A percentile compares a stretch with the other conserved stretches of the same genome.
These are phyloP conservation scores for Tarsius wallacei DNA, from an alignment of 2,797 vertebrate species.

Conservation along the genomic window DNA sequence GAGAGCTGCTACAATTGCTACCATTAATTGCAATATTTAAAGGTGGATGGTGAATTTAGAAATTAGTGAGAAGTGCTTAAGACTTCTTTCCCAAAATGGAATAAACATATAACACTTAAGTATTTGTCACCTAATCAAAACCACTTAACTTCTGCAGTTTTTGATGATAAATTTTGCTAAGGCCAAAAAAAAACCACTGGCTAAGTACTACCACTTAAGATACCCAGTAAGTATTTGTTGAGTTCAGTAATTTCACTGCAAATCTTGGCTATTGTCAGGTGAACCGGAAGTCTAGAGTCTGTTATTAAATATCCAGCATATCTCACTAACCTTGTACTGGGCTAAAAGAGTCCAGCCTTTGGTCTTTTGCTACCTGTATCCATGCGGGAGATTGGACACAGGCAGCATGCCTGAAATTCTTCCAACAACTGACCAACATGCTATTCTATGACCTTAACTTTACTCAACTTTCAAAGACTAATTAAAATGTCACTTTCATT, in stretches of 20 bases:
- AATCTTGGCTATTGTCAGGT: neutral
- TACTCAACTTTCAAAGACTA: neutral
- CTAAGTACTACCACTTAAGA: neutral
- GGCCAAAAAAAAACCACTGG: neutral
- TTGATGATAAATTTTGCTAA: slow-evolving; percentile 23
- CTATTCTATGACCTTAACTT: neutral
- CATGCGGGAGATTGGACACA: neutral
- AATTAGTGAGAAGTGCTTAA: neutral
- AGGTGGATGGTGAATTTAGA: neutral
- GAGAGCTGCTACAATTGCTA: neutral
- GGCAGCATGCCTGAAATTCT: neutral
- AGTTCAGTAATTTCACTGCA: neutral
- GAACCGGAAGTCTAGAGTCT: slow-evolving; percentile 26
- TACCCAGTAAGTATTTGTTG: neutral
- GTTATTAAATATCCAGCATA: neutral
- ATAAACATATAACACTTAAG: slow-evolving; percentile 4
- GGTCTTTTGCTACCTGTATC: neutral
- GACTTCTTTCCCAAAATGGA: slow-evolving; percentile 20
- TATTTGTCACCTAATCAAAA: neutral
- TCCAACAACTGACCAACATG: neutral
- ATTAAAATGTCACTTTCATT: neutral
- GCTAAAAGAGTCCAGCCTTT: neutral
- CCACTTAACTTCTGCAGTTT: neutral
- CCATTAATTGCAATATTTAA: neutral
- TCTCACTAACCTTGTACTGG: neutral